Base-by-base conservation (phyloP, 2,113 vertebrate genomes). In the Amblyopsis rosae region DNA sequence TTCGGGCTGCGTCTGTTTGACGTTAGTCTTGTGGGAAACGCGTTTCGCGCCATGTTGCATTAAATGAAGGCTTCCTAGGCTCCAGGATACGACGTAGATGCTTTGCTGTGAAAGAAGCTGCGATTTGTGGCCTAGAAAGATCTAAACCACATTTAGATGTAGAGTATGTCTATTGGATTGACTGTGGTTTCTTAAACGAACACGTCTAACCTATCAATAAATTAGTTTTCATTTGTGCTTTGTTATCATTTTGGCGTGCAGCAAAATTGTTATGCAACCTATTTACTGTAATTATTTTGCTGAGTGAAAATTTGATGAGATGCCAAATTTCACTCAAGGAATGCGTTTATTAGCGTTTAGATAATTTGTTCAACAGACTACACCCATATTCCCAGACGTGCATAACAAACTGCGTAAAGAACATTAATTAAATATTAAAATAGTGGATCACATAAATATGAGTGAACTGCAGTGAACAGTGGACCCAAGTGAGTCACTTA, bases 21-120 rank as follows among this genome's bases (percentile, higher is more conserved):
- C 86, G 83, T 90, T 91, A 87, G 88, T 53, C 82, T 81, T 85
- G 87, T 91, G 86, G 85, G 87, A 91, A 87, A 84, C 74, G 84
- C 85, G 68, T 73, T 84, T 86, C 71, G 58, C 89, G 82, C 83
- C 83, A 82, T 84, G 82, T 69, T 76, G 64, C 45, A 12, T 4
- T 69, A 47, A 41, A n/a, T 72, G 73, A 67, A 79, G 76, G 13
- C 72, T 76, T 85, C 76, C 84, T 49, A 86, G 82, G 70, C 81
- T 80, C 69, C 56, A 78, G 72, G 69, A 47, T 65, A 47, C 55
- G 12, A 72, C 35, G 62, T 49, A 26, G 26, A 26, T 50, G 10
- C 17, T 19, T 19, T 41, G 15, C 69, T 77, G 33, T 66, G 62
- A 41, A 51, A 60, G 55, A 19, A 41, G 6, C 35, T 41, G 35